Evolutionary conservation across 2,797 vertebrate genomes (phyloP), one percentile per base, ranked within the genome.

Genomic region (Pantherophis vulpinus): DNA sequence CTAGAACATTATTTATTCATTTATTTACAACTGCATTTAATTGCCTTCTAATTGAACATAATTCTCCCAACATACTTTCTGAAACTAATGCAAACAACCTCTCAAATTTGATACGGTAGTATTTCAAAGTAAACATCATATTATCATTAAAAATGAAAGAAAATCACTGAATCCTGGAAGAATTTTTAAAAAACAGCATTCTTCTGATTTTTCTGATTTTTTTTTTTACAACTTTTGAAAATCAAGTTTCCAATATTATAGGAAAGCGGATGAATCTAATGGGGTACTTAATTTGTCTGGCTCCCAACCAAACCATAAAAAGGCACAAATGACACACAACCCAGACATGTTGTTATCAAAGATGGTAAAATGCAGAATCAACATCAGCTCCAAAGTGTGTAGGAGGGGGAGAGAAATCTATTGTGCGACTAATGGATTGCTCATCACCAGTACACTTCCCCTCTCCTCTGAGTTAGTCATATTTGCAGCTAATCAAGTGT

Each of bases 401-500:
- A 56, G 29, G 88, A 8, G 56, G 47, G 7, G 79, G 12, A 18
- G 23, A 87, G 7, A 51, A 27, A 27, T 13, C 51, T 8, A 56
- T 23, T 90, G 18, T 32, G 27, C 61, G 12, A 74, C 88, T 90
- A 94, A 88, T 32, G 25, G 27, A 37, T 74, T n/a, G 56, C 14
- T 94, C 61, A 61, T 79, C 56, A 25, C 32, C 14, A 87, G 51
- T 42, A 90, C 18, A 54, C 61, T n/a, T 13, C 74, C 14, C 55
- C 16, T 25, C 23, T n/a, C 59, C 70, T 59, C 54, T 47, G 23
- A 90, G 23, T 70, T 60, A 93, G 63, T 91, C 83, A 91, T 12
- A 0, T 0, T 90, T 27, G 58, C 58, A 54, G 61, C 2, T 0
- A 4, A 0, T 18, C 86, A 54, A 86, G 5, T 60, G 13, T 63